Conservation (phyloP, 2,797 vertebrate genomes). For the Pitangus sulphuratus region DNA sequence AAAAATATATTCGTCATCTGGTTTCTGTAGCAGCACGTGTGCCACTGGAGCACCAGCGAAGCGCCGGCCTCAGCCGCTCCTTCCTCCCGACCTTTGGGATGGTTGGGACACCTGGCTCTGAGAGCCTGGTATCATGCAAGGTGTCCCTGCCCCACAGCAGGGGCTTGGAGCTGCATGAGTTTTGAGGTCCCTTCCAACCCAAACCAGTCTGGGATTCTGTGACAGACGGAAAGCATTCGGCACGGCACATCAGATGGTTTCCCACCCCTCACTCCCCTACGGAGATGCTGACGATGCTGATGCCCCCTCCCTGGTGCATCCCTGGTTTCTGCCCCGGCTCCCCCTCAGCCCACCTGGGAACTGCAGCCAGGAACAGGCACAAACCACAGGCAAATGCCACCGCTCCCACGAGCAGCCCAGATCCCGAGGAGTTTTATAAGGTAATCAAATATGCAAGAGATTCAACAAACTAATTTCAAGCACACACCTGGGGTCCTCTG, state of each 20-base stretch:
- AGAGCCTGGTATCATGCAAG: neutral
- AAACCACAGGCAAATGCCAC: neutral
- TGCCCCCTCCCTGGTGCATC: neutral
- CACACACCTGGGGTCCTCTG: slow-evolving; percentile 85
- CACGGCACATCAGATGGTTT: accelerated
- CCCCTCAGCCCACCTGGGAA: neutral
- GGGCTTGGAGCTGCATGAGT: neutral
- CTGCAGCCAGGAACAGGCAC: neutral
- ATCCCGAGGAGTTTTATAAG: slow-evolving; percentile 77
- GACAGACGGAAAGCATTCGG: neutral
- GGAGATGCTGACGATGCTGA: neutral
- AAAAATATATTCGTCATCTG: slow-evolving; percentile 74
- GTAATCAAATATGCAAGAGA: slow-evolving; percentile 87
- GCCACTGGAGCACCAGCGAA: neutral
- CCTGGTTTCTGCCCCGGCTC: neutral
- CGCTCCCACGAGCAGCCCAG: neutral
- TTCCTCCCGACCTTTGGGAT: neutral
- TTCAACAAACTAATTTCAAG: slow-evolving; percentile 79
- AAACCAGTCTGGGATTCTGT: neutral
- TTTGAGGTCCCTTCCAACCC: neutral
- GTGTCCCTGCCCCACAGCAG: neutral
- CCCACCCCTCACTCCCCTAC: neutral
- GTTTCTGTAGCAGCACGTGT: slow-evolving; percentile 30
- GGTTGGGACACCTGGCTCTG: neutral
- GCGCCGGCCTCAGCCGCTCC: neutral